phyloP scores from a whole-genome alignment of 2,113 vertebrate species.

The Eudyptes chrysolophus region DNA sequence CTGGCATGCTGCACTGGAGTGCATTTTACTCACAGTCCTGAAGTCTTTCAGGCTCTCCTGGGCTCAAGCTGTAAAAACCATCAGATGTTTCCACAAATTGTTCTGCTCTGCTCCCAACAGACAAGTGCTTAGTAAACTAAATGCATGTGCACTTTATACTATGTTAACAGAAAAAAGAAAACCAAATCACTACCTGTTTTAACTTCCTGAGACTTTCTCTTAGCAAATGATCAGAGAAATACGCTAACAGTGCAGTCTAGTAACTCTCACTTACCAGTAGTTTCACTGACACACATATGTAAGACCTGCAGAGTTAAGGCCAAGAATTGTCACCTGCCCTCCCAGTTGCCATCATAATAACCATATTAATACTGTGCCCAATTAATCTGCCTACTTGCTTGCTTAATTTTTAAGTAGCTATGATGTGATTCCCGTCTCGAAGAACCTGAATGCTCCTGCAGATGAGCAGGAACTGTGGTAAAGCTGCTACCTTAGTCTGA shows the following conservation, averaged over 20 bases:
- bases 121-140: background rate
- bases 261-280: background rate
- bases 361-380: background rate
- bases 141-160: background rate
- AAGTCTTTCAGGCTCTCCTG: background rate
- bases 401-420: background rate
- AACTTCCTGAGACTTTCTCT: background rate
- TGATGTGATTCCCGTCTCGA: background rate
- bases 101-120: background rate
- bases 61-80: background rate
- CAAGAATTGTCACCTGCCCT: background rate
- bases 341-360: background rate
- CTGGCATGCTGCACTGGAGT: background rate
- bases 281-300: background rate
- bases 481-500: background rate
- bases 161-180: background rate
- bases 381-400: background rate
- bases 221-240: background rate
- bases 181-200: background rate
- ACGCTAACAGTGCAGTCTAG: background rate
- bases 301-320: background rate
- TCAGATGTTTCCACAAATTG: background rate
- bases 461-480: background rate
- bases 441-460: background rate
- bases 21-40: background rate